Conservation (phyloP, 2,888 invertebrate species). For the Parthenolecanium corni region DNA sequence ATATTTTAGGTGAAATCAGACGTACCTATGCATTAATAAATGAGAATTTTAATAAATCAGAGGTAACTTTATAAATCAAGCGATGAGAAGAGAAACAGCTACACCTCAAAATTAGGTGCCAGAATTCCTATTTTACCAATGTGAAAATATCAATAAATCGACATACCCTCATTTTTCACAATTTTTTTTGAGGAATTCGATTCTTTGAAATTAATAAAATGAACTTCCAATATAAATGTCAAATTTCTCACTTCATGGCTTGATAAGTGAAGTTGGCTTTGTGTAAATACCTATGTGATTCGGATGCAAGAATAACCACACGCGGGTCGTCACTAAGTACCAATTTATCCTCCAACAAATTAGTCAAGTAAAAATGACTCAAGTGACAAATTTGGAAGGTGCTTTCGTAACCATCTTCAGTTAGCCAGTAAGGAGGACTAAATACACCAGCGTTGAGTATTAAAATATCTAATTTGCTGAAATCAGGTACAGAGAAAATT, state of each 20-base stretch:
- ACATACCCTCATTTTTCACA: no score
- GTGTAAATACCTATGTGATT: conserved; percentile 71
- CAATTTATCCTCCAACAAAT: conserved; percentile 59
- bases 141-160: no score
- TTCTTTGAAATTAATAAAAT: no score
- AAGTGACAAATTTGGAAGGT: conserved; percentile 76
- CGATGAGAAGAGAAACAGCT: no score
- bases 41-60: conserved; percentile 21
- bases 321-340: conserved; percentile 51
- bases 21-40: conserved; percentile 24
- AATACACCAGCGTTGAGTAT: conserved; percentile 76
- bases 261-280: neutral
- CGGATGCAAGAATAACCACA: conserved; percentile 76
- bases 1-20: conserved; percentile 1
- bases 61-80: no score
- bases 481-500: conserved; percentile 2
- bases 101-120: no score
- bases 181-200: no score
- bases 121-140: no score
- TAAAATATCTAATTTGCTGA: conserved; percentile 56
- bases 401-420: conserved; percentile 62
- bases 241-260: neutral
- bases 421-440: conserved; percentile 57
- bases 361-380: conserved; percentile 59
- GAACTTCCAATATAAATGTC: no score